Conservation (phyloP, 2,888 invertebrate species). For the Drosophila hamatofila region DNA sequence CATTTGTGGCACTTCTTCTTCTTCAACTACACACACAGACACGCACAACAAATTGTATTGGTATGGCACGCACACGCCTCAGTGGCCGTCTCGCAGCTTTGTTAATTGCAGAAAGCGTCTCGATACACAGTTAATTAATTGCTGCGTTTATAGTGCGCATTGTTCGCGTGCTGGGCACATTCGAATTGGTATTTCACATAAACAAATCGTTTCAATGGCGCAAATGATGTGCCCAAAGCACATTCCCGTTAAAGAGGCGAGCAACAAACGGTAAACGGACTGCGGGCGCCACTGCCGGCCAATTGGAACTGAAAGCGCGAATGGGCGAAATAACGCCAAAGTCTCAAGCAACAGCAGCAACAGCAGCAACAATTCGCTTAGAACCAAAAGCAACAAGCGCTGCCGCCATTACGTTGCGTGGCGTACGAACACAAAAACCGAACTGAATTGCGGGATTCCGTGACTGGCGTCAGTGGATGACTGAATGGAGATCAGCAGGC, state of each 20-base stretch:
- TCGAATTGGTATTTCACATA: conserved; percentile 38
- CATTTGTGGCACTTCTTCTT: conserved; percentile 41
- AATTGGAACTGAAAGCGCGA: conserved; percentile 36
- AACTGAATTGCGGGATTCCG: conserved; percentile 61
- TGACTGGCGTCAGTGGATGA: conserved; percentile 26
- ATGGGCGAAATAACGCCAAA: conserved; percentile 30
- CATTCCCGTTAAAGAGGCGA: conserved; percentile 13
- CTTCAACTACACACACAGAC: conserved; percentile 17
- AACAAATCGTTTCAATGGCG: conserved; percentile 41
- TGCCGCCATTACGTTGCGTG: conserved; percentile 55
- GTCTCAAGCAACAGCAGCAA: conserved; percentile 13
- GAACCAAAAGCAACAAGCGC: conserved; percentile 21
- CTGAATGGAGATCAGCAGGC: conserved; percentile 72
- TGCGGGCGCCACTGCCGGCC: conserved; percentile 7
- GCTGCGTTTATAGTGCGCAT: conserved; percentile 51
- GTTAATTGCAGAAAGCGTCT: conserved; percentile 34
- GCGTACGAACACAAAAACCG: conserved; percentile 63
- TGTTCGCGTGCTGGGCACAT: conserved; percentile 57
- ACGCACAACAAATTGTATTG: conserved; percentile 22
- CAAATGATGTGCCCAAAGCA: conserved; percentile 41
- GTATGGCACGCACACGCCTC: conserved; percentile 30
- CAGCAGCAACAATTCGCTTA: conserved; percentile 8
- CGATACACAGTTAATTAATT: conserved; percentile 59
- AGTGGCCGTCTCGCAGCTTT: conserved; percentile 23
- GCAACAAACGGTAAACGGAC: conserved; percentile 2